Percentiles rank a stretch among this genome's conserved stretches.
Evolutionary conservation across 2,113 vertebrate genomes (phyloP).

Genomic region (Ranitomeya variabilis): DNA sequence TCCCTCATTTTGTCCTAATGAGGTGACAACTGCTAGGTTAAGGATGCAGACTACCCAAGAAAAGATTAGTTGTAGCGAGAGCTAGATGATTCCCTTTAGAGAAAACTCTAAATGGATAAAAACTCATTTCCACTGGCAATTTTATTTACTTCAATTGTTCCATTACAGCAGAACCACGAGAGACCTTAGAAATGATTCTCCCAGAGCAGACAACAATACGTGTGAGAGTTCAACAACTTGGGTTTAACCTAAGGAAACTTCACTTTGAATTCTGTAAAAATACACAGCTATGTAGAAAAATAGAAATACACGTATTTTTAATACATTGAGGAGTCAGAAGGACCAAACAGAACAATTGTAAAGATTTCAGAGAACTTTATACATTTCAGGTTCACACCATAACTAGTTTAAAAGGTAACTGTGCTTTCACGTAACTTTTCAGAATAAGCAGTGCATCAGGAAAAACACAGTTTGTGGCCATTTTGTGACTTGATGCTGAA

Average conservation of each 20-base stretch:
- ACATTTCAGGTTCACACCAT: not conserved
- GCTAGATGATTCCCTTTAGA: conserved; percentile 4
- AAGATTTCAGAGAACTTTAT: not conserved
- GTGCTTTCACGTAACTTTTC: no score
- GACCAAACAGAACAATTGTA: not conserved
- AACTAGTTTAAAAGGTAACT: not conserved
- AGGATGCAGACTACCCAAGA: not conserved
- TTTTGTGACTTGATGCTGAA: no score
- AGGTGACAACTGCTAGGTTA: not conserved
- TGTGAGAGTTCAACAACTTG: conserved; percentile 22
- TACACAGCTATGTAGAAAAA: not conserved
- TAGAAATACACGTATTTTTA: not conserved
- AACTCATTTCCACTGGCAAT: conserved; percentile 20
- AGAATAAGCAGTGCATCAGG: no score
- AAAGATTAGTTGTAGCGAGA: not conserved
- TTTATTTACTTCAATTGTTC: conserved; percentile 25
- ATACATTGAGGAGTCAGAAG: not conserved
- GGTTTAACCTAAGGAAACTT: not conserved
- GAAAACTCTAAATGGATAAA: not conserved
- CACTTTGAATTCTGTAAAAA: not conserved
- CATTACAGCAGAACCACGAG: not conserved
- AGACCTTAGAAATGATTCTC: not conserved
- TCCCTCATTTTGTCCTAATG: conserved; percentile 1
- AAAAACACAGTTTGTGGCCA: no score
- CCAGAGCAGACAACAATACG: not conserved